A percentile compares a stretch with the other conserved stretches of the same genome.
phyloP scores from a whole-genome alignment of 2,888 invertebrate genomes.

The Balanococcus diminutus region DNA sequence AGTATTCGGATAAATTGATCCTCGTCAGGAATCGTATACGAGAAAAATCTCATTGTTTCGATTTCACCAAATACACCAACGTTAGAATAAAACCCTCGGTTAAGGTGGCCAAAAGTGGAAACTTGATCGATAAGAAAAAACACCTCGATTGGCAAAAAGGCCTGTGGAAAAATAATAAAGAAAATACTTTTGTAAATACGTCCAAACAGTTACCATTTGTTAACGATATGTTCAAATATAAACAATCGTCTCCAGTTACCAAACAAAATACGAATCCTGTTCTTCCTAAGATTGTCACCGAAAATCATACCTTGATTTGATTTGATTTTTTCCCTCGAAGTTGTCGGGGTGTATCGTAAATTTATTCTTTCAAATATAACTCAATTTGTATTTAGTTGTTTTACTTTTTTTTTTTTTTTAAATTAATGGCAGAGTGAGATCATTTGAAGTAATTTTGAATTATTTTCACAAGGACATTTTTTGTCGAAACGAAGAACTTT shows the following conservation, averaged over 20 bases:
- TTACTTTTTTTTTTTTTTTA: too few relatives aligned
- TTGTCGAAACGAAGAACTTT: too few relatives aligned
- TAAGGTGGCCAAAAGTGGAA: neutral
- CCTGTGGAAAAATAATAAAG: neutral
- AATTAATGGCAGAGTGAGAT: too few relatives aligned
- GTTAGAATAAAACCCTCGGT: neutral
- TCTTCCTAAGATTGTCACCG: constrained; percentile 20
- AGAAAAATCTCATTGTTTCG: neutral
- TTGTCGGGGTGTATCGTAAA: too few relatives aligned
- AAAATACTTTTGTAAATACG: neutral
- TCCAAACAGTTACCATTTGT: constrained; percentile 14
- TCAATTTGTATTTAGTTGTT: too few relatives aligned
- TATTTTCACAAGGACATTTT: too few relatives aligned
- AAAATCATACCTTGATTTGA: neutral
- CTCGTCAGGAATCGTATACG: neutral
- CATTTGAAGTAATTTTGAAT: too few relatives aligned
- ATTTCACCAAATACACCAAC: neutral
- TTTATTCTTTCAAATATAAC: too few relatives aligned
- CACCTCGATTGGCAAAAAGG: neutral
- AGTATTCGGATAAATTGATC: neutral
- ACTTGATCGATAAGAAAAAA: neutral
- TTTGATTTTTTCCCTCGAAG: neutral
- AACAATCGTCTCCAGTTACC: neutral
- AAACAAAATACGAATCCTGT: neutral
- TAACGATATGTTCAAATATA: neutral